phyloP scores from a whole-genome alignment of 1,140 invertebrate species.

The Bombus soroeensis region DNA sequence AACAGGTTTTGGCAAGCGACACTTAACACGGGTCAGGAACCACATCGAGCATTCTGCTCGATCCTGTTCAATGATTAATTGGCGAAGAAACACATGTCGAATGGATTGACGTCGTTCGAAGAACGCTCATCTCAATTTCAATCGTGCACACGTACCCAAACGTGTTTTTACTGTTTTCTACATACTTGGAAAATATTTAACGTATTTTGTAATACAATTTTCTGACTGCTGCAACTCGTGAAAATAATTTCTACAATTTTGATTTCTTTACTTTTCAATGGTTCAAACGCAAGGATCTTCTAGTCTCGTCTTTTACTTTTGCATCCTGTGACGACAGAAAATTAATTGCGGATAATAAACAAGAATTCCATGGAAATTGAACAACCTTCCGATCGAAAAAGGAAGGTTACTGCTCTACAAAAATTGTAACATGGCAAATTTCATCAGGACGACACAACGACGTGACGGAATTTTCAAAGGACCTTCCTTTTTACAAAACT shows the following conservation, averaged over 20 bases:
- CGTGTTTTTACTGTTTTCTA: background rate
- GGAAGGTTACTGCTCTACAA: too few species aligned
- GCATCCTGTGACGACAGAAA: too few species aligned
- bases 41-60: background rate
- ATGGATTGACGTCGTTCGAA: background rate
- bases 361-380: fast-evolving
- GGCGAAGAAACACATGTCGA: background rate
- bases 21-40: background rate
- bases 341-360: too few species aligned
- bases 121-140: too few species aligned
- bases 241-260: background rate
- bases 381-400: too few species aligned
- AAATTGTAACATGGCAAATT: too few species aligned
- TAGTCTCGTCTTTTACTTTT: too few species aligned
- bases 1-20: background rate
- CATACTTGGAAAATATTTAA: background rate
- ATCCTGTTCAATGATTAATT: background rate
- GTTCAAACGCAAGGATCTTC: too few species aligned
- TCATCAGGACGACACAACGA: too few species aligned
- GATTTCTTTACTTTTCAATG: too few species aligned
- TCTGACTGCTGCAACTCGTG: background rate
- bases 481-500: background rate
- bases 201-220: too few species aligned
- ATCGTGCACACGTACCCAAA: fast-evolving
- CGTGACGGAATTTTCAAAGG: too few species aligned